Evolutionary conservation across 2,797 vertebrate genomes (phyloP).

Genomic region (Threskiornis aethiopicus): DNA sequence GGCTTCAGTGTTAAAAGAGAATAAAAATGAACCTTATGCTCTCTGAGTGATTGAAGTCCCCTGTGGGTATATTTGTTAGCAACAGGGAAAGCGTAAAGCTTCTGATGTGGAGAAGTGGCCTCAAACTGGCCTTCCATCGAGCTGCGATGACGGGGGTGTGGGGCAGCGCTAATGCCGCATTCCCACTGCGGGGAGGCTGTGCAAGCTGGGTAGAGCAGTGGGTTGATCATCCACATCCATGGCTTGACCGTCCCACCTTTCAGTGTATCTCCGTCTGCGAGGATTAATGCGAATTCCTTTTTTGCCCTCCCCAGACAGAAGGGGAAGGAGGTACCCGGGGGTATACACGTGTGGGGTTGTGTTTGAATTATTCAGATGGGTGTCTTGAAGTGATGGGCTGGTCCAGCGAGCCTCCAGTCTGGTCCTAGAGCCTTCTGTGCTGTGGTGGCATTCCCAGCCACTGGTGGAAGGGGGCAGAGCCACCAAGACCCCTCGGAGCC

Average conservation of each 20-base stretch:
- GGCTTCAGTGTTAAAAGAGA: not conserved
- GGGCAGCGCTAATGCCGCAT: not conserved
- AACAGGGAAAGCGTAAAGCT: not conserved
- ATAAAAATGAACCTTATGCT: not conserved
- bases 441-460: not conserved
- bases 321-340: not conserved
- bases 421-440: not conserved
- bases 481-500: not conserved
- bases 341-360: rapidly evolving
- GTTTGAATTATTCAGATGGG: not conserved
- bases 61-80: not conserved
- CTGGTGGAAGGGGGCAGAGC: not conserved
- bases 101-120: not conserved
- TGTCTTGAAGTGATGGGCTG: not conserved
- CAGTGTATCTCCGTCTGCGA: not conserved
- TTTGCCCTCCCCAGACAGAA: not conserved
- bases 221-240: not conserved
- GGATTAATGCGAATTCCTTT: not conserved
- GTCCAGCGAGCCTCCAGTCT: too few relatives aligned
- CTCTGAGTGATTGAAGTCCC: not conserved
- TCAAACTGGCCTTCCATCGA: not conserved
- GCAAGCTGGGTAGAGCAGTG: rapidly evolving
- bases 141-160: not conserved
- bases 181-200: not conserved
- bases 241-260: rapidly evolving